Evolutionary conservation across 1,140 invertebrate genomes (phyloP), one percentile per base, ranked within the genome.

Genomic region (Ruditapes philippinarum): DNA sequence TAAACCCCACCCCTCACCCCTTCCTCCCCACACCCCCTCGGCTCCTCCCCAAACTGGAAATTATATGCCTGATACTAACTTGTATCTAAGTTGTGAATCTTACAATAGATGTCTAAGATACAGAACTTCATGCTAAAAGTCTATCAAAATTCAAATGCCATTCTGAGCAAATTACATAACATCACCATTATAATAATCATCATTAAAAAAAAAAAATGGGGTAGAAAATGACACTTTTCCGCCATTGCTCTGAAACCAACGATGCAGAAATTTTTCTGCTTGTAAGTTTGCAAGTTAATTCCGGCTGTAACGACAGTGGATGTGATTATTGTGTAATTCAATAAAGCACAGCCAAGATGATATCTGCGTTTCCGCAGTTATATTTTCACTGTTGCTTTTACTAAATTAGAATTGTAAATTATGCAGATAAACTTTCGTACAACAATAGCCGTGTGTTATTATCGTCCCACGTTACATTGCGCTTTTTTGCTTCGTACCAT

Each of bases 381-480:
- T 54, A 54, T 22, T 78, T 78, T 54, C 74, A 54, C 14, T 78
- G 45, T 38, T 51, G 74, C 74, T 54, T 54, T 78, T 78, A 54
- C 74, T 33, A 78, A 54, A 78, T 78, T 78, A 78, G 74, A 78
- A 78, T 78, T 51, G 74, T 78, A 78, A 78, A 78, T 78, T 78
- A 78, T 78, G 74, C 74, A 78, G 45, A 54, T 51, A 54, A 78
- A 78, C 74, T 51, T 78, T 78, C 19, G 74, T 33, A 51, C 28
- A 54, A 78, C 74, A 78, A 74, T 74, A 33, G 74, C 36, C 33
- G 74, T 36, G 33, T 54, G 42, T 51, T 51, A 78, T 78, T n/a
- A 51, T 78, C 74, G 7, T n/a, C 74, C 49, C 74, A 51, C n/a
- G 45, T 51, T 54, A 33, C 74, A 78, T 17, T 31, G 49, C 42